phyloP scores from a whole-genome alignment of 2,113 vertebrate genomes.

The Tachuris rubrigastra region DNA sequence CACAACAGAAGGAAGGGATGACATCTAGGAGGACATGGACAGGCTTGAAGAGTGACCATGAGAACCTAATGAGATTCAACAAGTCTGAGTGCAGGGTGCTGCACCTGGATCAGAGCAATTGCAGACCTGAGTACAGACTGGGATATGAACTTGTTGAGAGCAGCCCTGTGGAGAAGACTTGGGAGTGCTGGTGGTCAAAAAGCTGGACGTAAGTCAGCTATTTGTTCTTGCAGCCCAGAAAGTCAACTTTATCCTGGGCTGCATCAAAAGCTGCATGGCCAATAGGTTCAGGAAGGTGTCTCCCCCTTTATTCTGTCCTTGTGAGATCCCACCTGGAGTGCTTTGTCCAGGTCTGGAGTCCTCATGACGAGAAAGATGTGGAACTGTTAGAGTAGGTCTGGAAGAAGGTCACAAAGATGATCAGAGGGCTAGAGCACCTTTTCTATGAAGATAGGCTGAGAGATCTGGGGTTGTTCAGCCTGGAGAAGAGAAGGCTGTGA shows the following conservation, averaged over 20 bases:
- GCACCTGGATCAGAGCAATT: background rate
- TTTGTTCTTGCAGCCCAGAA: background rate
- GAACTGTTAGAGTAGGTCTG: background rate
- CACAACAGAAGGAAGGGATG: background rate
- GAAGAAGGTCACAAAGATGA: background rate
- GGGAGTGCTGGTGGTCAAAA: background rate
- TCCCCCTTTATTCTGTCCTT: background rate
- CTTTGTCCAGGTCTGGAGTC: fast-evolving
- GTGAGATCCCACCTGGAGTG: background rate
- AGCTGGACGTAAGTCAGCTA: background rate
- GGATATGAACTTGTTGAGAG: background rate
- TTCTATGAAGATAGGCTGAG: background rate
- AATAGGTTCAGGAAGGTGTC: background rate
- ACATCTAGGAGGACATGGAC: fast-evolving
- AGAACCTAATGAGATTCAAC: background rate
- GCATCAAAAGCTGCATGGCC: background rate
- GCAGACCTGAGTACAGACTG: background rate
- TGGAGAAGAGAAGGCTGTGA: background rate
- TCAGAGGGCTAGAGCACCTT: background rate
- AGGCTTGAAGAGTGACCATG: background rate
- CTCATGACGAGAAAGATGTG: background rate
- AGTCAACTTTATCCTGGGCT: fast-evolving
- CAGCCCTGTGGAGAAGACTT: background rate
- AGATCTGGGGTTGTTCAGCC: background rate
- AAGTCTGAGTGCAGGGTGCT: background rate